Base-by-base conservation (phyloP, 2,113 vertebrate species). In the Elaphurus davidianus region DNA sequence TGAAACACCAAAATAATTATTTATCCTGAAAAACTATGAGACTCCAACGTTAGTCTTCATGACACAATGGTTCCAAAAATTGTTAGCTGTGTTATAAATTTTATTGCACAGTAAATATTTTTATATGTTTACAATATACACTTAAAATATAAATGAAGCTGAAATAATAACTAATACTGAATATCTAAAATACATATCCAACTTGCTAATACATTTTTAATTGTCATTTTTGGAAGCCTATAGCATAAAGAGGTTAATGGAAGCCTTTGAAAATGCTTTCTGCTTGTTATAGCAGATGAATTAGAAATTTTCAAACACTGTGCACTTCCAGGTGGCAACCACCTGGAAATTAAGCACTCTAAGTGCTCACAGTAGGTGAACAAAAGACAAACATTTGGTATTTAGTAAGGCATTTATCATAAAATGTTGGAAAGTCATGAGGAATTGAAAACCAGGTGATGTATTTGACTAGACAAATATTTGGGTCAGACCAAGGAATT, bases 351-450 rank as follows among this genome's bases (percentile, higher is more conserved):
- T 93, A 95, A 97, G 94, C 60, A 25, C 92, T 97, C 79, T 97
- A 98, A 97, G 92, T 50, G 40, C 59, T 98, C 96, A 95, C 95
- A 96, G 96, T 97, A 98, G 97, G 93, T 98, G 91, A 97, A 95
- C 87, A 97, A 97, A 98, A 98, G 96, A 98, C 87, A 98, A 97
- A 97, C 97, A 97, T 98, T 98, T 67, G 57, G 88, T 91, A 95
- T 97, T 97, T 97, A 98, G 88, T 67, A 92, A 97, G 71, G 45
- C 84, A 98, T 95, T 97, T 96, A 95, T 95, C 93, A 97, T 89
- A 97, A 98, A 97, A 82, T 91, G 85, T 47, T 96, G 52, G 78
- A 94, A 97, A 97, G 19, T 71, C 50, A 93, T 3, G 2, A 89
- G 28, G 33, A 96, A 91, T 55, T 88, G 28, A n/a, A 97, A 97